Conservation (phyloP, 2,113 vertebrate species). For the Austrofundulus limnaeus region DNA sequence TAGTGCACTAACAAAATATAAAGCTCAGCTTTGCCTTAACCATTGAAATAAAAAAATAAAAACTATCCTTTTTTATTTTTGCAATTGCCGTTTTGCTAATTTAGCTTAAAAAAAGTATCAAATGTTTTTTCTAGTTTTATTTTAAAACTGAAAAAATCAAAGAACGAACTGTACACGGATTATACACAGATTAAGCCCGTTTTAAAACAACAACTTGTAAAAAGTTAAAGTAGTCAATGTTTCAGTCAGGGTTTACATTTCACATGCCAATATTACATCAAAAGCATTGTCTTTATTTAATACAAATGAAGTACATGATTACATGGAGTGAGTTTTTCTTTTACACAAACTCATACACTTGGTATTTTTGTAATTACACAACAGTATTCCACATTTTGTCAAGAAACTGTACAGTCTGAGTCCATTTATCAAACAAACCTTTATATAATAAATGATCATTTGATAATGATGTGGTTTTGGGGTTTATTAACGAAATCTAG, state of each 20-base stretch:
- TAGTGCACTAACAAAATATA: too few species aligned
- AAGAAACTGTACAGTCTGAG: slow-evolving; percentile 28
- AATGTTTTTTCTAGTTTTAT: too few species aligned
- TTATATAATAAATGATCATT: slow-evolving; percentile 3
- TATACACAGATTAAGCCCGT: too few species aligned
- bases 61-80: too few species aligned
- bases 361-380: slow-evolving; percentile 31
- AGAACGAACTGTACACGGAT: too few species aligned
- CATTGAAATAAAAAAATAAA: too few species aligned
- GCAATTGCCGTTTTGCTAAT: too few species aligned
- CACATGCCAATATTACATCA: slow-evolving; percentile 8
- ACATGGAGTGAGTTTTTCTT: slow-evolving; percentile 63
- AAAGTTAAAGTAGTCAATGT: neutral
- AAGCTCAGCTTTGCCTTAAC: too few species aligned
- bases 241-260: neutral
- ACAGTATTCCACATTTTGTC: slow-evolving; percentile 20
- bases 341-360: slow-evolving; percentile 50
- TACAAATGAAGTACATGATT: slow-evolving; percentile 57
- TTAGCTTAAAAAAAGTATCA: too few species aligned
- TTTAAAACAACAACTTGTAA: neutral
- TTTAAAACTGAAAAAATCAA: neutral
- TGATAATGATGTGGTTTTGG: slow-evolving; percentile 10
- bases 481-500: neutral
- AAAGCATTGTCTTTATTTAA: slow-evolving; percentile 64
- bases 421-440: slow-evolving; percentile 14